These are phyloP conservation scores for Cheilosia pagana DNA, from an alignment of 2,888 invertebrate species.

Conservation along the genomic window DNA sequence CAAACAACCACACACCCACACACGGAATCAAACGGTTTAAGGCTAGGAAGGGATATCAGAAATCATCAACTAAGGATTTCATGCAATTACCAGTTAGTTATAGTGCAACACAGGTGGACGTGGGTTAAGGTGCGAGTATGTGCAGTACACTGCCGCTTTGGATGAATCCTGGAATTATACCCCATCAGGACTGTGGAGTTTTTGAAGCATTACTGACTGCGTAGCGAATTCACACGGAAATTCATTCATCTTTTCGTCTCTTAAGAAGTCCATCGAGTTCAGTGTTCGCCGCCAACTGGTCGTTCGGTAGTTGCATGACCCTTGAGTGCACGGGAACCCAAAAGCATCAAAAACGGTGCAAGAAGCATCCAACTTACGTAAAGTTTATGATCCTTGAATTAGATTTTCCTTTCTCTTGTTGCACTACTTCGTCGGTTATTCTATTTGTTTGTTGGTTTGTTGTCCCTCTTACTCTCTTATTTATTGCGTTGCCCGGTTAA, in stretches of 20 bases:
- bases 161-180: constrained; percentile 1
- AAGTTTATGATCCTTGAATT: constrained; percentile 73
- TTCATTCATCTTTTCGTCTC: constrained; percentile 45
- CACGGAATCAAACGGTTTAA: constrained; percentile 23
- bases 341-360: constrained; percentile 19
- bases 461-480: constrained; percentile 1
- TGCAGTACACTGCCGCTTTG: background rate
- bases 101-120: constrained; percentile 45
- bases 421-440: constrained; percentile 12
- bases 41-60: constrained; percentile 21
- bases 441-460: constrained; percentile 7
- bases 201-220: constrained; percentile 38
- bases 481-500: constrained; percentile 35
- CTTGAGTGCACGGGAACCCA: constrained; percentile 24
- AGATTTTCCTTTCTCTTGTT: constrained; percentile 47
- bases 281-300: constrained; percentile 40
- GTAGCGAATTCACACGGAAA: constrained; percentile 3
- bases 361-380: constrained; percentile 56
- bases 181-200: constrained; percentile 20
- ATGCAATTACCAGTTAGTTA: constrained; percentile 64
- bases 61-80: constrained; percentile 52
- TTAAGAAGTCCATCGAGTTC: constrained; percentile 49
- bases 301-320: constrained; percentile 29
- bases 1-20: constrained; percentile 48
- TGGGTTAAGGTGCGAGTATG: background rate